Evolutionary conservation across 2,797 vertebrate genomes (phyloP).

Genomic region (Acropternis orthonyx): DNA sequence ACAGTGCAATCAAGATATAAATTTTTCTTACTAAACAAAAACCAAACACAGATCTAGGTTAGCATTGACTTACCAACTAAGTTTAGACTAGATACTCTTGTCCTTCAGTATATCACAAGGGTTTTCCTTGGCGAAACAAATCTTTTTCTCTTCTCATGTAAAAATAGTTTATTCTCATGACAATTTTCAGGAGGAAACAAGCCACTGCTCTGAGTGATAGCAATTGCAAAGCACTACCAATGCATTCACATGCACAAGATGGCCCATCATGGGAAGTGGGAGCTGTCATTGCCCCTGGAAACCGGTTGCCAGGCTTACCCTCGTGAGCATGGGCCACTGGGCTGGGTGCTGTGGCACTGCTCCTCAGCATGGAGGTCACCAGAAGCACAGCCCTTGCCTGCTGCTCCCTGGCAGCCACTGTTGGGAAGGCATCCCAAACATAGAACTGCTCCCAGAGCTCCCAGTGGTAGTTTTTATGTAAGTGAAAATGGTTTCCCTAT

Average conservation of each 20-base stretch:
- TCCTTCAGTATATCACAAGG: background rate
- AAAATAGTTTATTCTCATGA: background rate
- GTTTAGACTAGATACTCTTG: background rate
- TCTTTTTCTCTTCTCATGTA: background rate
- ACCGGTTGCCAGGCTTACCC: accelerated
- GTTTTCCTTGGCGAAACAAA: background rate
- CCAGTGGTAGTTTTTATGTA: accelerated
- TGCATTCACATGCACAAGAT: accelerated
- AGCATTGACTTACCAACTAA: background rate
- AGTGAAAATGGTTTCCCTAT: background rate
- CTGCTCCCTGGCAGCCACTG: background rate
- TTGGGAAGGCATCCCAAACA: background rate
- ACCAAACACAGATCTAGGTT: background rate
- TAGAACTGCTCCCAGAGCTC: background rate
- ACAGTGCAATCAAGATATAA: background rate
- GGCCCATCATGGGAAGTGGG: accelerated
- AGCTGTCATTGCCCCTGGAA: background rate
- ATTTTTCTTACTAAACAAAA: background rate
- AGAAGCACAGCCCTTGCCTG: background rate
- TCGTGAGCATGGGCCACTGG: accelerated
- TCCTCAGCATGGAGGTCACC: background rate
- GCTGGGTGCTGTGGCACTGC: background rate
- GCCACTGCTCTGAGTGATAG: accelerated
- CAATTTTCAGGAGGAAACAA: background rate
- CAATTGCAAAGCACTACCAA: background rate